A percentile compares a stretch with the other conserved stretches of the same genome.
Conservation (phyloP, 1,140 invertebrate genomes). For the Diabrotica virgifera region DNA sequence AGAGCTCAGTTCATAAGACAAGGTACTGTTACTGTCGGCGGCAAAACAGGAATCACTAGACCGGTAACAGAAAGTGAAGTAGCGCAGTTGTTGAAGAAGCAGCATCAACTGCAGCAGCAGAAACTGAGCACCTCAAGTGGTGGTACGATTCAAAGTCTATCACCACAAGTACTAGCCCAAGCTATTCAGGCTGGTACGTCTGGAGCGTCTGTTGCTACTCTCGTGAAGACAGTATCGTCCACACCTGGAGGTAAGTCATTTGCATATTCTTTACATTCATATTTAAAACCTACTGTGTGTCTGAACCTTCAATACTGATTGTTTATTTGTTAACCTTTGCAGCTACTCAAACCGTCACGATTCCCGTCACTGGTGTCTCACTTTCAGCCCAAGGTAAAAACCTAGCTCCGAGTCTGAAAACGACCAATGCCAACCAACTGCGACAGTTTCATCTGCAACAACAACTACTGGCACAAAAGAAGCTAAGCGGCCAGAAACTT, state of each 20-base stretch:
- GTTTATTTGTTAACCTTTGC: constrained; percentile 6
- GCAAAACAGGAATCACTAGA: constrained; percentile 52
- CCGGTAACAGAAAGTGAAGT: constrained; percentile 68
- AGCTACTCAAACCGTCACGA: constrained; percentile 51
- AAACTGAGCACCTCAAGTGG: constrained; percentile 47
- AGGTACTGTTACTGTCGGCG: constrained; percentile 41
- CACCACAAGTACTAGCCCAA: constrained; percentile 58
- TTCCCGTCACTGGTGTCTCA: constrained; percentile 49
- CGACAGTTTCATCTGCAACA: constrained; percentile 67
- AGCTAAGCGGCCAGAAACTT: constrained; percentile 47
- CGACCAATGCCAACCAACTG: constrained; percentile 62
- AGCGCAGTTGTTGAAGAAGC: constrained; percentile 66
- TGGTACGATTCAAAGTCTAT: constrained; percentile 47
- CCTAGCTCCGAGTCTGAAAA: constrained; percentile 51
- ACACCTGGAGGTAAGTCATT: constrained; percentile 43
- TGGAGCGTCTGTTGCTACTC: constrained; percentile 52
- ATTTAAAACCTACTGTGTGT: background rate
- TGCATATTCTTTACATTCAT: too few relatives aligned
- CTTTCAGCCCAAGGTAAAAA: constrained; percentile 50
- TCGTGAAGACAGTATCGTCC: constrained; percentile 58
- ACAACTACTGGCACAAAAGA: constrained; percentile 60
- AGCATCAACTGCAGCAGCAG: constrained; percentile 59
- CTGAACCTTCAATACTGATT: background rate
- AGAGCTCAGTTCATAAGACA: constrained; percentile 44
- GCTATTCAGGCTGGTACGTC: constrained; percentile 51